Percentiles rank a stretch among this genome's conserved stretches.
These are phyloP conservation scores for Neostethus bicornis DNA, from an alignment of 2,797 vertebrate genomes.

Conservation along the genomic window DNA sequence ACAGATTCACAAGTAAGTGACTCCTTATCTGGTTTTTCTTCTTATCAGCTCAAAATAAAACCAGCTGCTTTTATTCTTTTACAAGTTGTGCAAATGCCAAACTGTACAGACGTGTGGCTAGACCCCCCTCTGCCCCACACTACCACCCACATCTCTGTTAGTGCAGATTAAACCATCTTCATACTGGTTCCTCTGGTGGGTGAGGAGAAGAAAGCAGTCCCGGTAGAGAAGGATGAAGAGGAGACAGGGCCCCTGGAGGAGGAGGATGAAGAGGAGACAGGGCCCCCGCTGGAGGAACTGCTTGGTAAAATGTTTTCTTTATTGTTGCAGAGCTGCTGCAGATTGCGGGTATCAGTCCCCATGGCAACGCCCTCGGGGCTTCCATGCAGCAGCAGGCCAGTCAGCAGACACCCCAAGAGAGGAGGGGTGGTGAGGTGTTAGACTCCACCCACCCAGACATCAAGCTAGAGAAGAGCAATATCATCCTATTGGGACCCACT, in stretches of 20 bases:
- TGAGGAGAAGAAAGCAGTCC: too few relatives aligned
- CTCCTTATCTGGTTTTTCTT: constrained; percentile 68
- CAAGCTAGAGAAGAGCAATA: constrained; percentile 98
- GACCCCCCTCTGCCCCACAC: neutral
- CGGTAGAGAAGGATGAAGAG: too few relatives aligned
- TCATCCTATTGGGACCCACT: constrained; percentile 96
- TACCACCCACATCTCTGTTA: constrained; percentile 4
- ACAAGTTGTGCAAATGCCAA: constrained; percentile 77
- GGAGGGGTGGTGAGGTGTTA: constrained; percentile 91
- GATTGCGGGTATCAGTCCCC: constrained; percentile 95
- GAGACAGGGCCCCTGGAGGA: too few relatives aligned
- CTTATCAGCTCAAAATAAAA: constrained; percentile 19
- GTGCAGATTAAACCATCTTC: too few relatives aligned
- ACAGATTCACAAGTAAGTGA: constrained; percentile 99
- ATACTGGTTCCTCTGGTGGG: too few relatives aligned
- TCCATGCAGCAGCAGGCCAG: constrained; percentile 95
- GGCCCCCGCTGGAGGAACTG: too few relatives aligned
- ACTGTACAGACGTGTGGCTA: constrained; percentile 64
- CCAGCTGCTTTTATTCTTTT: constrained; percentile 20
- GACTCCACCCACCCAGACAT: constrained; percentile 92
- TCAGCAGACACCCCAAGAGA: constrained; percentile 91
- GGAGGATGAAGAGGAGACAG: too few relatives aligned
- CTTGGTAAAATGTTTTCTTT: too few relatives aligned
- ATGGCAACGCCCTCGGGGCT: constrained; percentile 93
- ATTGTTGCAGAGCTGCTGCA: constrained; percentile 88